Percentiles rank a stretch among this genome's conserved stretches.
phyloP scores from a whole-genome alignment of 2,797 vertebrate species.

The Pipistrellus pygmaeus region DNA sequence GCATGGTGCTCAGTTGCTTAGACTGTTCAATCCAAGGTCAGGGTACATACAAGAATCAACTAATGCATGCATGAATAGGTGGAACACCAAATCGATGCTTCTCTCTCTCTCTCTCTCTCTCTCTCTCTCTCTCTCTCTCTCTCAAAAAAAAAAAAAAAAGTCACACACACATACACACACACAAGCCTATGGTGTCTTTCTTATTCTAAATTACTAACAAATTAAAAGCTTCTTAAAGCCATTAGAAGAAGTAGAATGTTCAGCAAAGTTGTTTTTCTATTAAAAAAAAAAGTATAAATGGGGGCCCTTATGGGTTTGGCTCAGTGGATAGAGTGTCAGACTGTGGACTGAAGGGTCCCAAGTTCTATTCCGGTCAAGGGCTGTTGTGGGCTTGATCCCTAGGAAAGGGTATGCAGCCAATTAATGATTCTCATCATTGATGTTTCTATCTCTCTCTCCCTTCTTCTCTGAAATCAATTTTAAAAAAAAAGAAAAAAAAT shows the following conservation, averaged over 20 bases:
- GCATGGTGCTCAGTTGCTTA: background rate
- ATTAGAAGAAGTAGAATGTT: background rate
- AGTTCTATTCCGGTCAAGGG: no score
- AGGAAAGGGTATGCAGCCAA: no score
- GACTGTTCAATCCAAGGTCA: background rate
- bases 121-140: background rate
- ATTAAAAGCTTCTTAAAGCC: background rate
- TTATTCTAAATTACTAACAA: slow-evolving; percentile 32
- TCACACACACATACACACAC: background rate
- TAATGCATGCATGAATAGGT: background rate
- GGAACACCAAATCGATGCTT: background rate
- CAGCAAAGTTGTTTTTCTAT: background rate
- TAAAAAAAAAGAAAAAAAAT: no score
- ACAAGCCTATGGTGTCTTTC: background rate
- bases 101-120: no score
- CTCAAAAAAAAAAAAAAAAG: no score
- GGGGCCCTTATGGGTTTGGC: no score
- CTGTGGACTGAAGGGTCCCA: no score
- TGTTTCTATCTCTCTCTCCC: no score
- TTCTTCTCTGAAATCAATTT: no score
- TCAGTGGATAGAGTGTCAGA: no score
- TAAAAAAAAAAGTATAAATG: background rate
- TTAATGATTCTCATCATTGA: no score
- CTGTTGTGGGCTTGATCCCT: no score
- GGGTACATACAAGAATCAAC: background rate